Evolutionary conservation across 1,140 invertebrate species (phyloP).

Genomic region (Uloborus diversus): DNA sequence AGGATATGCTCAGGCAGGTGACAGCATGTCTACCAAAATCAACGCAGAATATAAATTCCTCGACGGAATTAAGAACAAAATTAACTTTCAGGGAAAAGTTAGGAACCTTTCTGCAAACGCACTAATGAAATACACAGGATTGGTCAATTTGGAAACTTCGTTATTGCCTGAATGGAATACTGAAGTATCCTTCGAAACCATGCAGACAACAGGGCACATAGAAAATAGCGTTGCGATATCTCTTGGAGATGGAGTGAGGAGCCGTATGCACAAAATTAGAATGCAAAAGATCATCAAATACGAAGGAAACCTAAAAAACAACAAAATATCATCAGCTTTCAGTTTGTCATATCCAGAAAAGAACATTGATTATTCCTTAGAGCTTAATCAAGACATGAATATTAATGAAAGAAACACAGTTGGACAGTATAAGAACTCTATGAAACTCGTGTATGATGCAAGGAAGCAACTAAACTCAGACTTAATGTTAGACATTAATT

Average conservation of each 20-base stretch:
- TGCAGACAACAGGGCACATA: conserved; percentile 59
- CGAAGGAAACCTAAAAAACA: conserved; percentile 31
- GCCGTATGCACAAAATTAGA: conserved; percentile 47
- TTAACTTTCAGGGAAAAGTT: conserved; percentile 54
- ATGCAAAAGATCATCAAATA: conserved; percentile 51
- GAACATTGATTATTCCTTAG: conserved; percentile 39
- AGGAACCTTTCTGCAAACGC: conserved; percentile 59
- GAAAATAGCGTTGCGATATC: conserved; percentile 59
- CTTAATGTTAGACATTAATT: background rate
- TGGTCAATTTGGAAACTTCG: conserved; percentile 52
- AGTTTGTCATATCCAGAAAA: conserved; percentile 43
- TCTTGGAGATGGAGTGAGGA: conserved; percentile 50
- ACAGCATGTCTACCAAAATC: conserved; percentile 58
- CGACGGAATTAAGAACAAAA: conserved; percentile 54
- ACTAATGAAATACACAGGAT: conserved; percentile 58
- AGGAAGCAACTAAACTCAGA: conserved; percentile 8
- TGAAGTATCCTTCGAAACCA: conserved; percentile 60
- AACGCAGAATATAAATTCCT: conserved; percentile 60
- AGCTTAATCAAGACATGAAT: too few relatives aligned
- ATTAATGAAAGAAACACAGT: conserved; percentile 46
- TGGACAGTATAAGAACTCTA: conserved; percentile 1
- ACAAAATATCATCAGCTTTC: conserved; percentile 19
- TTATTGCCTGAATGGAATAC: conserved; percentile 60
- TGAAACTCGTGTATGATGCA: conserved; percentile 27
- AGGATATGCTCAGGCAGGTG: conserved; percentile 57